Evolutionary conservation across 2,888 invertebrate species (phyloP).

Genomic region (Allacma fusca): DNA sequence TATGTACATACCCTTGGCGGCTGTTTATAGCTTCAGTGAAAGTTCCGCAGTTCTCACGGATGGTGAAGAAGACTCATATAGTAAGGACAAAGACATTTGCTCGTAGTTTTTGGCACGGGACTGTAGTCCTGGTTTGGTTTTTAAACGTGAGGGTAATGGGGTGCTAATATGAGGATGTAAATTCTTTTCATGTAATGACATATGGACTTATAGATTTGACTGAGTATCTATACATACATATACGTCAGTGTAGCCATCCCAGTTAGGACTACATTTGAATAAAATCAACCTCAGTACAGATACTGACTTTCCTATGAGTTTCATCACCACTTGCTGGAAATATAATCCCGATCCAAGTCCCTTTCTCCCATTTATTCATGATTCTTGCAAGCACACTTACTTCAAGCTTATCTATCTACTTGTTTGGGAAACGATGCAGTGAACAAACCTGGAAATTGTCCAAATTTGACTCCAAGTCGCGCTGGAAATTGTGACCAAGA

Average conservation of each 20-base stretch:
- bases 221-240: too few relatives aligned
- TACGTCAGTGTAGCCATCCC: too few relatives aligned
- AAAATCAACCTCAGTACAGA: too few relatives aligned
- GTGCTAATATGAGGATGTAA: constrained; percentile 40
- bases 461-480: constrained; percentile 66
- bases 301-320: too few relatives aligned
- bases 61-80: constrained; percentile 37
- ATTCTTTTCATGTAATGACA: neutral
- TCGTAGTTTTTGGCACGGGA: constrained; percentile 41
- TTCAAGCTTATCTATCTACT: too few relatives aligned
- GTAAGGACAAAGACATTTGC: constrained; percentile 34
- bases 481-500: constrained; percentile 73
- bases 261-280: too few relatives aligned
- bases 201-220: too few relatives aligned
- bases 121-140: constrained; percentile 36
- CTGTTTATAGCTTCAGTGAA: neutral
- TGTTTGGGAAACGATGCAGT: constrained; percentile 67
- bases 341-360: too few relatives aligned
- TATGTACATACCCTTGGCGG: too few relatives aligned
- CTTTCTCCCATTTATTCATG: too few relatives aligned
- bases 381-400: too few relatives aligned
- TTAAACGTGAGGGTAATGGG: constrained; percentile 34
- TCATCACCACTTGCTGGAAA: too few relatives aligned
- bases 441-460: constrained; percentile 76
- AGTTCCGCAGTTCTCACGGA: constrained; percentile 31